Evolutionary conservation across 2,797 vertebrate genomes (phyloP), one percentile per base, ranked within the genome.

Genomic region (Rhinogobio ventralis): DNA sequence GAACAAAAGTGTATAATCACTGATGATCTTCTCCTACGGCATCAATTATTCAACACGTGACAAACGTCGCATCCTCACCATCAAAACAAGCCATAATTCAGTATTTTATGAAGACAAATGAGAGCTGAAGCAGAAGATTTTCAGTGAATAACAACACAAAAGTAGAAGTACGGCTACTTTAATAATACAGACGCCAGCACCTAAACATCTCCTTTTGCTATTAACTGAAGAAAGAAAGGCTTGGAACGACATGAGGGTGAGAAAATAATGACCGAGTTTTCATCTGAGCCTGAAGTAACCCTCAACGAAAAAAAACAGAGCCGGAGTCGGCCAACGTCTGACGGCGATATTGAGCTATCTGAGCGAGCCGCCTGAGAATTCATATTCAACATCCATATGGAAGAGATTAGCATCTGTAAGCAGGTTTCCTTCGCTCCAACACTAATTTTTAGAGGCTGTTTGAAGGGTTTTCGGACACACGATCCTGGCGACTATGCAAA

Each of bases 371-470:
- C 46, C 30, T 25, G 36, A 64, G 45, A 28, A 36, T 82, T 62
- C 66, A 68, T 42, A 81, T 55, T 14, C 68, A 62, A n/a, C 88
- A 87, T 49, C 23, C 86, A 82, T 82, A 60, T 85, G 86, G 83
- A 82, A 39, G 42, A 36, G 9, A 85, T 79, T 67, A 85, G 80
- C 80, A 55, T 73, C 55, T 25, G 62, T 53, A 72, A 81, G 79
- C 71, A 84, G 83, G 67, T 81, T 72, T 84, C 81, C 60, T 3
- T 49, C 25, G 39, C 69, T 85, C 23, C 45, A 55, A 36, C 71
- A 42, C 82, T 75, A 42, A 64, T 64, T 84, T 81, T 55, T 64
- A 42, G 46, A 30, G 5, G 84, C 74, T 76, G 86, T 82, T 72
- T 73, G 51, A 85, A 85, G 85, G 67, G 68, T 28, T 84, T n/a